Evolutionary conservation across 2,888 invertebrate genomes (phyloP).

Genomic region (Digitonthophagus gazella): DNA sequence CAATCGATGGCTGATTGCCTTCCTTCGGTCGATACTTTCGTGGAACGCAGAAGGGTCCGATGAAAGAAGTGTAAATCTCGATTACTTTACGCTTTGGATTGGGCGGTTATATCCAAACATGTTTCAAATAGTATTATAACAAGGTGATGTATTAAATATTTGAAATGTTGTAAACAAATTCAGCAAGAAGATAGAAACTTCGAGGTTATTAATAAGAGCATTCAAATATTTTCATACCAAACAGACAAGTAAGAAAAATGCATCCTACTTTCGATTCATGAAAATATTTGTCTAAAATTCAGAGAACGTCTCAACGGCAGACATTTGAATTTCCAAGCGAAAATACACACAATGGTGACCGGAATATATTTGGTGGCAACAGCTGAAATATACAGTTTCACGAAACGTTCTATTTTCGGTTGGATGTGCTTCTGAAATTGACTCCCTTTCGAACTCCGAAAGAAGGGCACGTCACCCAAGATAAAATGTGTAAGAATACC

Average conservation of each 20-base stretch:
- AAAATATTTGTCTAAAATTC: not conserved
- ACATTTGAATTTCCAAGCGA: not conserved
- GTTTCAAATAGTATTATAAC: not conserved
- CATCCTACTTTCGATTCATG: not conserved
- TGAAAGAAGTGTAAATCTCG: not conserved
- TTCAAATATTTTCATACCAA: not conserved
- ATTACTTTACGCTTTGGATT: not conserved
- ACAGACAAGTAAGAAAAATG: not conserved
- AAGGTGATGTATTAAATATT: too few relatives aligned
- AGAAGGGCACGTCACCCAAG: not conserved
- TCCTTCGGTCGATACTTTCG: not conserved
- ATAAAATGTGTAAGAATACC: too few relatives aligned
- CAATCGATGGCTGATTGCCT: not conserved
- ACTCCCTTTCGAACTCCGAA: not conserved
- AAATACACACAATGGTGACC: not conserved
- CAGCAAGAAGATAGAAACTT: too few relatives aligned
- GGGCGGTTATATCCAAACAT: not conserved
- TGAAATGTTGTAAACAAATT: too few relatives aligned
- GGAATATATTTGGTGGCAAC: not conserved
- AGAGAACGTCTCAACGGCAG: not conserved
- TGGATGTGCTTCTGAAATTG: not conserved
- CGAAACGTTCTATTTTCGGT: not conserved
- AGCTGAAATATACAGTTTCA: not conserved
- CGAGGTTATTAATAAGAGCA: too few relatives aligned
- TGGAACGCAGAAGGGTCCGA: not conserved